Percentiles rank a stretch among this genome's conserved stretches.
Evolutionary conservation across 2,888 invertebrate species (phyloP).

Genomic region (Agrochola macilenta): DNA sequence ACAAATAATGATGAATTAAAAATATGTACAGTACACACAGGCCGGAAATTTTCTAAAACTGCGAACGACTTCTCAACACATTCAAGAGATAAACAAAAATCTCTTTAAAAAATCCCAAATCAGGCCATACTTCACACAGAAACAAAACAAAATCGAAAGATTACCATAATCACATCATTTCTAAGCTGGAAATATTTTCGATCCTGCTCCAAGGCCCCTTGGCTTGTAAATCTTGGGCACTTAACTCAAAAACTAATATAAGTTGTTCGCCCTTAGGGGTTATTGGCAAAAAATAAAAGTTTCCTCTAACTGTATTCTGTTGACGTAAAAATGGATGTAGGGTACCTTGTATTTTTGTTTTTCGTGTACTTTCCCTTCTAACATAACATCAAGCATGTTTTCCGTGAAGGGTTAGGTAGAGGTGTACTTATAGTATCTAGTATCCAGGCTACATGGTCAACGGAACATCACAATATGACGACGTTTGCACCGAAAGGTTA

Average conservation of each 20-base stretch:
- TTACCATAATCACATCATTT: constrained; percentile 61
- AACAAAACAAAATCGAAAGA: constrained; percentile 38
- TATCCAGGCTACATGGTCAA: too few relatives aligned
- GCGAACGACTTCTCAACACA: background rate
- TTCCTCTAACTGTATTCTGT: constrained; percentile 56
- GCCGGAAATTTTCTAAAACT: too few relatives aligned
- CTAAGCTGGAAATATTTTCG: constrained; percentile 45
- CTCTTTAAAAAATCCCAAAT: constrained; percentile 31
- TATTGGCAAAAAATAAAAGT: constrained; percentile 68
- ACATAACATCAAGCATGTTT: background rate
- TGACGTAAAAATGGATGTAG: constrained; percentile 61
- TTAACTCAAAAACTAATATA: constrained; percentile 74
- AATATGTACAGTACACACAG: too few relatives aligned
- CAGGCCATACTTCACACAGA: background rate
- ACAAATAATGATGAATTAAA: too few relatives aligned
- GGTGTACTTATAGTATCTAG: too few relatives aligned
- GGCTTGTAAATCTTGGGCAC: constrained; percentile 60
- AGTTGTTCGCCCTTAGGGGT: constrained; percentile 67
- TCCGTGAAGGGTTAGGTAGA: too few relatives aligned
- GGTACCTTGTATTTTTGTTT: constrained; percentile 6
- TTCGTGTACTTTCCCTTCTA: background rate
- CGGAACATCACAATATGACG: too few relatives aligned
- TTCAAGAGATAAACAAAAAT: background rate
- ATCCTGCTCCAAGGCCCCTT: constrained; percentile 28
- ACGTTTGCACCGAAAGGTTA: background rate